These are phyloP conservation scores for Epizoanthus illoricatus DNA, from an alignment of 92 coral and sea anemone species.

Conservation along the genomic window DNA sequence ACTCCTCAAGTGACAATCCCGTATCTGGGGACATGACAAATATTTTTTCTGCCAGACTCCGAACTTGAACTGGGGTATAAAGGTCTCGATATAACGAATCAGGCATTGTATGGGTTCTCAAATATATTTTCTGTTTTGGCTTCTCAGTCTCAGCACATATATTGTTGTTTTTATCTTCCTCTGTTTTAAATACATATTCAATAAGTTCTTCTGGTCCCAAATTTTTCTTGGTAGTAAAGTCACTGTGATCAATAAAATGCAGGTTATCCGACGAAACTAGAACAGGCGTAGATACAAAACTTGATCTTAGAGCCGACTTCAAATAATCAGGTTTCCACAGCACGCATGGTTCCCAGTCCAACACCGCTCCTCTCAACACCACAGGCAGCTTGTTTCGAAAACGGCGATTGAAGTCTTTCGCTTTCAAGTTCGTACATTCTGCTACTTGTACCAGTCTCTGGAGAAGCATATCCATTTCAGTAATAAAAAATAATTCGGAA, in stretches of 20 bases:
- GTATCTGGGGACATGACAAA: background rate
- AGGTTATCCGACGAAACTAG: conserved; percentile 39
- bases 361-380: conserved; percentile 36
- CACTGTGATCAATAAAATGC: conserved; percentile 46
- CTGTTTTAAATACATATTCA: conserved; percentile 26
- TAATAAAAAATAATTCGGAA: no score
- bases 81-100: conserved; percentile 44
- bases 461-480: conserved; percentile 29
- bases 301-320: conserved; percentile 32
- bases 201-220: conserved; percentile 40
- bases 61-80: conserved; percentile 37
- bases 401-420: conserved; percentile 29
- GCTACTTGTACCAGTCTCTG: conserved; percentile 14
- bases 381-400: conserved; percentile 52
- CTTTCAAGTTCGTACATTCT: conserved; percentile 27
- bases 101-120: conserved; percentile 61
- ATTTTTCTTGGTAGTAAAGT: conserved; percentile 33
- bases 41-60: conserved; percentile 44
- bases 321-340: conserved; percentile 36
- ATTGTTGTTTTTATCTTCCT: background rate
- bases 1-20: conserved; percentile 6
- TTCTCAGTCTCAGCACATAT: background rate
- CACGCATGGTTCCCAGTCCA: conserved; percentile 45
- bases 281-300: conserved; percentile 22
- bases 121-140: conserved; percentile 33